Evolutionary conservation across 2,113 vertebrate species (phyloP).

Genomic region (Dinomys branickii): DNA sequence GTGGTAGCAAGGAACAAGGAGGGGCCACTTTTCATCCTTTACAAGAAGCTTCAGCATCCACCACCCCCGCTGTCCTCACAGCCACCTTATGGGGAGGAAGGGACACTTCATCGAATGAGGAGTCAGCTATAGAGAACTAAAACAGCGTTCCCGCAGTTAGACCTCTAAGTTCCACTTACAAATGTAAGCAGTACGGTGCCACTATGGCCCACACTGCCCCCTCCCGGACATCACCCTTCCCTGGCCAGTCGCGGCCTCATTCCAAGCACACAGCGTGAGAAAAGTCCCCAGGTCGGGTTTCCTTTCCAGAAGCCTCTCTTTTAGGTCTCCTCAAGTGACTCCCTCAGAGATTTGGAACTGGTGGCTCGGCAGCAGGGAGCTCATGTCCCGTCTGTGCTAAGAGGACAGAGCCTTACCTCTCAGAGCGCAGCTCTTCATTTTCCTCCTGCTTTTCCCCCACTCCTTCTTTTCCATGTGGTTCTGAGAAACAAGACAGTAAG

Average conservation of each 20-base stretch:
- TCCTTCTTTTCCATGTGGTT: neutral
- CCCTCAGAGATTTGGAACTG: neutral
- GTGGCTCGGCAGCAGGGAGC: neutral
- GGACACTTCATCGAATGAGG: neutral
- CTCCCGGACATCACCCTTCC: neutral
- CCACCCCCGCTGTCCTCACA: neutral
- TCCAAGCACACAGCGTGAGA: neutral
- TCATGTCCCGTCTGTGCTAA: neutral
- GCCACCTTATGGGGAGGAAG: too few species aligned
- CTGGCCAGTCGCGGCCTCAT: neutral
- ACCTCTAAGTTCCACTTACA: neutral
- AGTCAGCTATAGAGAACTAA: neutral
- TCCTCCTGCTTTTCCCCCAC: neutral
- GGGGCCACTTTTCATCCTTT: neutral
- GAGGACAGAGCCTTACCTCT: slow-evolving; percentile 5
- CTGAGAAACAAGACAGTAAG: neutral
- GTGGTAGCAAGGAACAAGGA: neutral
- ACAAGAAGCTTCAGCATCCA: neutral
- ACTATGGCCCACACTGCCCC: neutral
- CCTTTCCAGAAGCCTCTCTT: neutral
- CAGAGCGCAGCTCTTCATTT: neutral
- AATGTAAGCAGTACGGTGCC: too few species aligned
- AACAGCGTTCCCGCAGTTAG: neutral
- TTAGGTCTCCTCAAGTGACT: neutral
- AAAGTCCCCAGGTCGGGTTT: neutral